Percentiles rank a stretch among this genome's conserved stretches.
These are phyloP conservation scores for Conus ventricosus DNA, from an alignment of 1,140 invertebrate genomes.

Conservation along the genomic window DNA sequence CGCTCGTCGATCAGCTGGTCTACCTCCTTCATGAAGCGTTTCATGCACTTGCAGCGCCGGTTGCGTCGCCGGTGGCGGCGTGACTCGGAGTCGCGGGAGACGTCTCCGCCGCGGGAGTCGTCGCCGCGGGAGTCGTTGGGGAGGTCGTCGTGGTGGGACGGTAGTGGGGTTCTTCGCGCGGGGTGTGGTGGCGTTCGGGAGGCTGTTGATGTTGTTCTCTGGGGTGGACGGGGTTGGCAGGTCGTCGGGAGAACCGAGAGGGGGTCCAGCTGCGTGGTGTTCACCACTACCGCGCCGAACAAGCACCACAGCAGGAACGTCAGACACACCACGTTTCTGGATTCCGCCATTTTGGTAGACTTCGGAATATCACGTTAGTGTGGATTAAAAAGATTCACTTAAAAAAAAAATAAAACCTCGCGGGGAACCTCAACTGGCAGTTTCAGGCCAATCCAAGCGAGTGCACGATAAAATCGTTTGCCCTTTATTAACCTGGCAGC, in stretches of 20 bases:
- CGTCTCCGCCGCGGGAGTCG: neutral
- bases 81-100: neutral
- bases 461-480: neutral
- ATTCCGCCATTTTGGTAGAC: no score
- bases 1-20: constrained; percentile 27
- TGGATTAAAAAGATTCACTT: no score
- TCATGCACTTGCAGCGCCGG: constrained; percentile 28
- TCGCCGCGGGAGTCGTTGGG: neutral
- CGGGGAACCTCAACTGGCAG: no score
- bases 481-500: neutral
- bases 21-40: constrained; percentile 32
- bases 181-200: neutral
- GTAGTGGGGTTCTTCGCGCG: neutral
- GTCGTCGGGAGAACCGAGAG: neutral
- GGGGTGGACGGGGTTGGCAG: neutral
- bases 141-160: neutral
- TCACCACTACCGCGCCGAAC: neutral
- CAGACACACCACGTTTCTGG: neutral
- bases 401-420: no score
- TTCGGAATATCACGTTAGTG: no score
- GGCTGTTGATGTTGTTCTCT: neutral
- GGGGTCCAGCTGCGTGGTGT: neutral
- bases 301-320: neutral
- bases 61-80: neutral
- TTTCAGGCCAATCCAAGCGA: no score